Conservation (phyloP, 2,888 invertebrate genomes). For the Tanypteryx hageni region DNA sequence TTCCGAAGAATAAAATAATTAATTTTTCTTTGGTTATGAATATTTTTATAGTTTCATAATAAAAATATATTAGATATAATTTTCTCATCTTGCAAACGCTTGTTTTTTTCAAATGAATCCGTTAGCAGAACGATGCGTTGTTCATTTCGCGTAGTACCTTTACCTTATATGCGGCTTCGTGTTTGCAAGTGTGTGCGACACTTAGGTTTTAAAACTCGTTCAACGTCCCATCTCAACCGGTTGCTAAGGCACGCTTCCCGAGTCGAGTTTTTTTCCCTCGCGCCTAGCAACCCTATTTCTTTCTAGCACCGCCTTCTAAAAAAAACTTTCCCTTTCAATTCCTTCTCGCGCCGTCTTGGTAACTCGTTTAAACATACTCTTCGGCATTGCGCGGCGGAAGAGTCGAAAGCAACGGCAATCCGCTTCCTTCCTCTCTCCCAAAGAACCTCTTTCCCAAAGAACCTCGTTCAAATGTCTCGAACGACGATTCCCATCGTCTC, state of each 20-base stretch:
- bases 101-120: too few relatives aligned
- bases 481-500: not conserved
- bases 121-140: too few relatives aligned
- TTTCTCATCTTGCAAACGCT: too few relatives aligned
- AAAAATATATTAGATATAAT: too few relatives aligned
- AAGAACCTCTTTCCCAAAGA: constrained; percentile 10
- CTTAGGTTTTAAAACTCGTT: not conserved
- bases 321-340: constrained; percentile 30
- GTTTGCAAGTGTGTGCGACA: too few relatives aligned
- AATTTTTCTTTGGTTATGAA: too few relatives aligned
- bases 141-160: too few relatives aligned
- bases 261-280: constrained; percentile 14
- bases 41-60: too few relatives aligned
- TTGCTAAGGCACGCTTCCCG: constrained; percentile 37
- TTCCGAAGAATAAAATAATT: too few relatives aligned
- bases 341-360: constrained; percentile 37
- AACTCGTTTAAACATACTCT: not conserved
- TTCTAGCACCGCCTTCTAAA: constrained; percentile 2
- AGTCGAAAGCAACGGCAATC: too few relatives aligned
- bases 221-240: constrained; percentile 36
- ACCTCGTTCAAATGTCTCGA: not conserved
- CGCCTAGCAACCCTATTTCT: constrained; percentile 41
- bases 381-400: not conserved
- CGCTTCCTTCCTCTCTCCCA: too few relatives aligned
- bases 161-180: too few relatives aligned